Evolutionary conservation across 2,113 vertebrate genomes (phyloP).

Genomic region (Sebastes fasciatus): DNA sequence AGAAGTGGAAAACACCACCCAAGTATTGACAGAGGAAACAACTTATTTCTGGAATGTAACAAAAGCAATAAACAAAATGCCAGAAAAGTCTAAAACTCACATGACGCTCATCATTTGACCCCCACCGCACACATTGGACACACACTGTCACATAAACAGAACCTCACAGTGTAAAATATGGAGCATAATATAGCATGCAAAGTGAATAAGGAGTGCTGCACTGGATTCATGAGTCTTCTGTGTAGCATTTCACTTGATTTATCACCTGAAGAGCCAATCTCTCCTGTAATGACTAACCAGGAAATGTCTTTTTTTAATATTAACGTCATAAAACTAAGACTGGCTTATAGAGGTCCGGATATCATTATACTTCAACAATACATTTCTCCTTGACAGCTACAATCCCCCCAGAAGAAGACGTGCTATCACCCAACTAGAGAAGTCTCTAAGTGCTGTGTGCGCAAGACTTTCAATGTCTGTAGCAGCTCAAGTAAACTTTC

Average conservation of each 20-base stretch:
- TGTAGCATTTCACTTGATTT: slow-evolving; percentile 19
- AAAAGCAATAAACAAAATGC: neutral
- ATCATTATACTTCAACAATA: slow-evolving; percentile 12
- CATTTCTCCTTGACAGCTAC: slow-evolving; percentile 31
- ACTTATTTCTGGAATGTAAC: neutral
- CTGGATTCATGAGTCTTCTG: slow-evolving; percentile 17
- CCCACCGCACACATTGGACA: neutral
- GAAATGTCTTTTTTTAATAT: slow-evolving; percentile 38
- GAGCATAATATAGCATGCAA: slow-evolving; percentile 5
- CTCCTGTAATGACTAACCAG: slow-evolving; percentile 6
- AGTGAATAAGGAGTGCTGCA: slow-evolving; percentile 8
- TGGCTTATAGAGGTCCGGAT: slow-evolving; percentile 7
- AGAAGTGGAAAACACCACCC: neutral
- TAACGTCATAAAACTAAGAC: slow-evolving; percentile 20
- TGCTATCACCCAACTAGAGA: neutral
- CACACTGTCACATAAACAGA: neutral
- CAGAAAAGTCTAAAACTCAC: neutral
- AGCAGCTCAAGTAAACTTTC: neutral
- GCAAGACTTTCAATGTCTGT: slow-evolving; percentile 7
- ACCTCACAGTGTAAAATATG: neutral
- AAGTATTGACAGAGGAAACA: slow-evolving; percentile 14
- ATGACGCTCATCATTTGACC: neutral
- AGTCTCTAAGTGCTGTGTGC: slow-evolving; percentile 15
- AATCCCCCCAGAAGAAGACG: neutral
- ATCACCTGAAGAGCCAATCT: slow-evolving; percentile 3